These are phyloP conservation scores for Lampris incognitus DNA, from an alignment of 2,113 vertebrate genomes.

Conservation along the genomic window DNA sequence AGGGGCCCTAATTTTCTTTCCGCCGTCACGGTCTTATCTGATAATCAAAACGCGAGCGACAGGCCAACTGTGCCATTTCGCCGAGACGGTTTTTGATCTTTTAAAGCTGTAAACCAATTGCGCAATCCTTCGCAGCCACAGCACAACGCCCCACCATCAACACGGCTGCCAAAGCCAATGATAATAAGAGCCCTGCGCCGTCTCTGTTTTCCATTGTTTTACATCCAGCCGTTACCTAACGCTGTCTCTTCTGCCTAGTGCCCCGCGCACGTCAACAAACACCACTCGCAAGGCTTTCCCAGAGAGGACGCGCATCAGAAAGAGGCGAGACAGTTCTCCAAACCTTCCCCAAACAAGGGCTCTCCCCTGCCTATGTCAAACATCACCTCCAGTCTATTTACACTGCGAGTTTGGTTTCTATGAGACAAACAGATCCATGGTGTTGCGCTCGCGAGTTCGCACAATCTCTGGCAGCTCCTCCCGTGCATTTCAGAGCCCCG, in stretches of 20 bases:
- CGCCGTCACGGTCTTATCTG: constrained; percentile 52
- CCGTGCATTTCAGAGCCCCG: constrained; percentile 35
- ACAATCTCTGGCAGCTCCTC: constrained; percentile 62
- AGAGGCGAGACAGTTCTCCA: constrained; percentile 51
- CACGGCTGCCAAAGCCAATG: constrained; percentile 35
- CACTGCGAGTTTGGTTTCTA: constrained; percentile 70
- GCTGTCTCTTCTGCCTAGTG: constrained; percentile 58
- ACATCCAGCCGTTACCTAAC: constrained; percentile 68
- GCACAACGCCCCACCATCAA: constrained; percentile 39
- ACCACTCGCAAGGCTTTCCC: constrained; percentile 7
- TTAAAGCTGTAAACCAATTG: constrained; percentile 50
- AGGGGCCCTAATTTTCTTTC: constrained; percentile 42
- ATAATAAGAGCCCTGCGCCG: constrained; percentile 40
- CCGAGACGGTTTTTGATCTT: background rate
- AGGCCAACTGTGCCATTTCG: constrained; percentile 2
- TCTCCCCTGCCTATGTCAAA: constrained; percentile 59
- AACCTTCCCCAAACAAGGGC: constrained; percentile 53
- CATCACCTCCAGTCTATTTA: constrained; percentile 76
- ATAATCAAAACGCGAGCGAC: constrained; percentile 57
- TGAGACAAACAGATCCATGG: constrained; percentile 49
- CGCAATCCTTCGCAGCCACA: constrained; percentile 43
- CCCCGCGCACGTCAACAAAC: constrained; percentile 33
- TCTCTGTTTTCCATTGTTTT: constrained; percentile 56
- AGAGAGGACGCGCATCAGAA: constrained; percentile 35
- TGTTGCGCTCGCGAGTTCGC: constrained; percentile 62